Conservation (phyloP, 1,140 invertebrate species). For the Heliothis subflexa region DNA sequence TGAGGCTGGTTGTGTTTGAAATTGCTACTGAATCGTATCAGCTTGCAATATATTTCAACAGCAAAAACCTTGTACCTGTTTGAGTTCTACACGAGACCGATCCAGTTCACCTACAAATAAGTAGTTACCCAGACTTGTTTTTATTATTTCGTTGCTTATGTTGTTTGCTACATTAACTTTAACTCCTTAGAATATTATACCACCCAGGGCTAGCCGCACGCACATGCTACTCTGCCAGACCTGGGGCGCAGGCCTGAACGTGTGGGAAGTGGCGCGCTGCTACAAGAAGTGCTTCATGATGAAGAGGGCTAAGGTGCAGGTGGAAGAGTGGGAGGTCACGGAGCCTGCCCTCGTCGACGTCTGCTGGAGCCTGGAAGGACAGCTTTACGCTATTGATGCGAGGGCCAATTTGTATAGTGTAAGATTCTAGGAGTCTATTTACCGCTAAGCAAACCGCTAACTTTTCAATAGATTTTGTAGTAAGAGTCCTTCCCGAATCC, state of each 20-base stretch:
- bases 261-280: slow-evolving; percentile 82
- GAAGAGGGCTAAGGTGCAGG: slow-evolving; percentile 65
- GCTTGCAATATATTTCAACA: no score
- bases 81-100: no score
- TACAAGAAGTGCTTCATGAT: slow-evolving; percentile 76
- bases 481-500: no score
- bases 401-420: slow-evolving; percentile 76
- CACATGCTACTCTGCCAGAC: slow-evolving; percentile 74
- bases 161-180: no score
- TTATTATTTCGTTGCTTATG: no score
- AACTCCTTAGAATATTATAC: no score
- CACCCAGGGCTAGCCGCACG: slow-evolving; percentile 69
- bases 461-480: not conserved
- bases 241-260: slow-evolving; percentile 74
- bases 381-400: slow-evolving; percentile 76
- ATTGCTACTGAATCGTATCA: no score
- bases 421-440: slow-evolving; percentile 42
- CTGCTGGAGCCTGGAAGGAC: slow-evolving; percentile 78
- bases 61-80: no score
- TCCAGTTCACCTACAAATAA: no score
- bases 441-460: not conserved
- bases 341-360: slow-evolving; percentile 67
- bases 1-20: no score
- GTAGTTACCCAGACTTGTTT: no score
- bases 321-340: slow-evolving; percentile 67